These are phyloP conservation scores for Eutolmus rufibarbis DNA, from an alignment of 2,888 invertebrate genomes.

Conservation along the genomic window DNA sequence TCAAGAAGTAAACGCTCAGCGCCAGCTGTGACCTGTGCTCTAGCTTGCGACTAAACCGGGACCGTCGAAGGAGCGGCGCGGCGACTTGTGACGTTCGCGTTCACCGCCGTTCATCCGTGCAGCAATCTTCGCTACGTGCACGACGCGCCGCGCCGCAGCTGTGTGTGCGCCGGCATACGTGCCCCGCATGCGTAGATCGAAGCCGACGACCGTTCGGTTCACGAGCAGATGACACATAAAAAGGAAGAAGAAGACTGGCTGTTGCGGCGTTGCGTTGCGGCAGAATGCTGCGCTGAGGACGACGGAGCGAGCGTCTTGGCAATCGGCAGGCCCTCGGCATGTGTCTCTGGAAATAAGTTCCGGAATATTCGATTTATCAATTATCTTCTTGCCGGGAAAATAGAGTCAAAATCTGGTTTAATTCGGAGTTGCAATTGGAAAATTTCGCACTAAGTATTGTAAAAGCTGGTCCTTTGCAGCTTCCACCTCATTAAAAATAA, in stretches of 20 bases:
- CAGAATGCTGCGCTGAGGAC: not conserved
- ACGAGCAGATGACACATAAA: not conserved
- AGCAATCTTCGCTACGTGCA: not conserved
- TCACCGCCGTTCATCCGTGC: slow-evolving; percentile 6
- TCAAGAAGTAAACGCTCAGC: slow-evolving; percentile 8
- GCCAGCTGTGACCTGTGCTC: slow-evolving; percentile 9
- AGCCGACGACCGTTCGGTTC: not conserved
- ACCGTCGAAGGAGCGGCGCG: not conserved
- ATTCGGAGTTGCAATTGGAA: too few relatives aligned
- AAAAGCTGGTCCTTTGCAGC: too few relatives aligned
- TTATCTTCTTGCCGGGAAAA: not conserved
- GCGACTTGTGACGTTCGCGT: not conserved
- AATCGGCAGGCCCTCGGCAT: not conserved
- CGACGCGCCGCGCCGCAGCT: not conserved
- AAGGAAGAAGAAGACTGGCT: not conserved
- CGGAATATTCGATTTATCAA: not conserved
- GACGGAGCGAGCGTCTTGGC: not conserved
- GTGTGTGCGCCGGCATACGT: not conserved
- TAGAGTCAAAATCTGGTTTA: not conserved
- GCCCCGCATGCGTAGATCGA: not conserved
- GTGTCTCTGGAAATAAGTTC: not conserved
- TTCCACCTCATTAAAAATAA: too few relatives aligned
- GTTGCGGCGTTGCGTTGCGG: slow-evolving; percentile 17
- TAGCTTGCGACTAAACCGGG: not conserved
- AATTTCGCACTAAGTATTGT: too few relatives aligned